Percentiles rank a stretch among this genome's conserved stretches.
Conservation (phyloP, 2,888 invertebrate species). For the Dorcus parallelipipedus region DNA sequence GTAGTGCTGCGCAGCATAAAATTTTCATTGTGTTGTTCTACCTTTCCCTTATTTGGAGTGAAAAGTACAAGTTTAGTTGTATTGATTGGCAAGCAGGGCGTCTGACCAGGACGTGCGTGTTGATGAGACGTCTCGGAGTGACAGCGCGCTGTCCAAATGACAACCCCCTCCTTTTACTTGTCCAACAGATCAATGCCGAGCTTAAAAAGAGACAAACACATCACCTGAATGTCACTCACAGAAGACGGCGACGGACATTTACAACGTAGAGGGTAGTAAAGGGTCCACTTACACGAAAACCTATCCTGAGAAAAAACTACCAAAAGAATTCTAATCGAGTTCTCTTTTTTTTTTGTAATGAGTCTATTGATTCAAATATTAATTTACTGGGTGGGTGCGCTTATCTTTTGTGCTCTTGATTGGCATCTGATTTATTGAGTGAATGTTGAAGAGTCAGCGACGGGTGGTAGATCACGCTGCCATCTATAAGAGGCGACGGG, state of each 20-base stretch:
- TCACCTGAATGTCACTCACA: conserved; percentile 29
- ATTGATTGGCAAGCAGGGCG: conserved; percentile 23
- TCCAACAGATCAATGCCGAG: conserved; percentile 29
- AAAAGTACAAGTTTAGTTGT: conserved; percentile 1
- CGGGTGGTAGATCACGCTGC: conserved; percentile 44
- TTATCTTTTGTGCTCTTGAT: conserved; percentile 19
- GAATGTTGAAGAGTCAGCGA: conserved; percentile 36
- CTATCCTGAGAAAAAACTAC: no score
- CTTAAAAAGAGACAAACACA: conserved; percentile 24
- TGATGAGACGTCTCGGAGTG: conserved; percentile 33
- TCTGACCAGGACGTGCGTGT: conserved; percentile 32
- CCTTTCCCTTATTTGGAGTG: no score
- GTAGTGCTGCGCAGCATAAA: no score
- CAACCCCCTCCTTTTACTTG: conserved; percentile 16
- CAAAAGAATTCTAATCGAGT: no score
- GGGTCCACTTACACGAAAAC: no score
- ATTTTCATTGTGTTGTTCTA: no score
- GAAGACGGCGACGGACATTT: conserved; percentile 11
- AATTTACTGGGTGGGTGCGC: no score
- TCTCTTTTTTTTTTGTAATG: no score
- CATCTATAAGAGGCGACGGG: conserved; percentile 42
- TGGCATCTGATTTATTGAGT: conserved; percentile 34
- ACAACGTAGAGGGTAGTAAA: no score
- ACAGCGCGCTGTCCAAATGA: conserved; percentile 29
- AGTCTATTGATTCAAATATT: no score